A percentile compares a stretch with the other conserved stretches of the same genome.
These are phyloP conservation scores for Arrhamphus sclerolepis DNA, from an alignment of 2,797 vertebrate genomes.

Conservation along the genomic window DNA sequence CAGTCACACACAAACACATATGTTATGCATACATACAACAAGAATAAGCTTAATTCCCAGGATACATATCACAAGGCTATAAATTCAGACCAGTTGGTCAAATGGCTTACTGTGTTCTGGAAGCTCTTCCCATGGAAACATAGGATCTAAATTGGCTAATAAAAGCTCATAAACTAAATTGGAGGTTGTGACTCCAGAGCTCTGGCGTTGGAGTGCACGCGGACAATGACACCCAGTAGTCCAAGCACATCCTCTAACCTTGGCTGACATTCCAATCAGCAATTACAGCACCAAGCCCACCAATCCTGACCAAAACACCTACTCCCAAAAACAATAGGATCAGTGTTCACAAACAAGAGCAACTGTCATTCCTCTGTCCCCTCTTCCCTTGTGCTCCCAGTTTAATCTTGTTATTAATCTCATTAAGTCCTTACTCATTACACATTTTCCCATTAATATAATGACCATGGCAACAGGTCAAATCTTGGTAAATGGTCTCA, in stretches of 20 bases:
- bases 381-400: slow-evolving; percentile 56
- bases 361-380: slow-evolving; percentile 67
- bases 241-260: slow-evolving; percentile 74
- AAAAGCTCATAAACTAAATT: slow-evolving; percentile 73
- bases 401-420: slow-evolving; percentile 80
- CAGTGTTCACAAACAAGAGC: slow-evolving; percentile 79
- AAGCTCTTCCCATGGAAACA: slow-evolving; percentile 62
- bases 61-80: slow-evolving; percentile 63
- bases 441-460: slow-evolving; percentile 66
- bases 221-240: slow-evolving; percentile 81
- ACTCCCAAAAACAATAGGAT: slow-evolving; percentile 74
- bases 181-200: slow-evolving; percentile 68
- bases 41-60: slow-evolving; percentile 46
- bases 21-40: slow-evolving; percentile 20
- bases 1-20: background rate
- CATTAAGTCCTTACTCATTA: slow-evolving; percentile 74
- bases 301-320: slow-evolving; percentile 83
- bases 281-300: slow-evolving; percentile 80
- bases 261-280: slow-evolving; percentile 78
- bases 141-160: slow-evolving; percentile 71
- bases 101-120: slow-evolving; percentile 47
- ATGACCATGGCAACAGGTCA: slow-evolving; percentile 54
- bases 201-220: slow-evolving; percentile 56
- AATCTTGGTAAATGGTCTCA: slow-evolving; percentile 22
- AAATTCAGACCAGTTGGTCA: slow-evolving; percentile 55